Conservation (phyloP, 1,140 invertebrate species). For the Meloidogyne floridensis region DNA sequence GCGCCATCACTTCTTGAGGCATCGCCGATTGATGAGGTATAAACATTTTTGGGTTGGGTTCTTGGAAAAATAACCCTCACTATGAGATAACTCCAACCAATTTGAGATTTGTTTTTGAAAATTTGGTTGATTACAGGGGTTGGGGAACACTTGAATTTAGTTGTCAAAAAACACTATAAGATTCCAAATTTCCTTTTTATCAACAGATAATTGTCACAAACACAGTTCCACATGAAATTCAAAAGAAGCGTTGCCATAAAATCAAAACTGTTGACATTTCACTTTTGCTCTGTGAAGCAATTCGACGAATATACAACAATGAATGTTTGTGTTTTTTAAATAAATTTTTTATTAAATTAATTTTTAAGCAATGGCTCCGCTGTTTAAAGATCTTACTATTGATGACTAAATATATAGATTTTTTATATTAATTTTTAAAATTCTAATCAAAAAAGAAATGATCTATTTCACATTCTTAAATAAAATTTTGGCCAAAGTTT, state of each 20-base stretch:
- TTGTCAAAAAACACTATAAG: too few relatives aligned
- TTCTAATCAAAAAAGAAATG: too few relatives aligned
- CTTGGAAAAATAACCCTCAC: too few relatives aligned
- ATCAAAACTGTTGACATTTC: constrained; percentile 56
- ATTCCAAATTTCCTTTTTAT: constrained; percentile 34
- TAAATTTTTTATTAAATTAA: too few relatives aligned
- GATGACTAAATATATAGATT: constrained; percentile 41
- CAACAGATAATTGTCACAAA: constrained; percentile 93
- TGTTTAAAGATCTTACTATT: constrained; percentile 48
- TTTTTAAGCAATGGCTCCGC: constrained; percentile 36
- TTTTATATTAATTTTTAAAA: too few relatives aligned
- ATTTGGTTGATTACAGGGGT: too few relatives aligned
- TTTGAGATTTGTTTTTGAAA: too few relatives aligned
- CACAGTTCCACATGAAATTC: constrained; percentile 92
- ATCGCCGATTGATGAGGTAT: constrained; percentile 92
- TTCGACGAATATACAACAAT: constrained; percentile 55
- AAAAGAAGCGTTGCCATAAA: constrained; percentile 54
- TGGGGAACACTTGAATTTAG: too few relatives aligned
- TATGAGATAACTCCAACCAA: too few relatives aligned
- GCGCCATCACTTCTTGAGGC: constrained; percentile 92
- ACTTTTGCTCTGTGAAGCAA: constrained; percentile 46
- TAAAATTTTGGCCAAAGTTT: too few relatives aligned
- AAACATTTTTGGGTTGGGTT: neutral
- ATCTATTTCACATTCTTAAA: neutral
- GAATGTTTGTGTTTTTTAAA: constrained; percentile 26